Conservation (phyloP, 2,113 vertebrate species). For the Myotis brandtii region DNA sequence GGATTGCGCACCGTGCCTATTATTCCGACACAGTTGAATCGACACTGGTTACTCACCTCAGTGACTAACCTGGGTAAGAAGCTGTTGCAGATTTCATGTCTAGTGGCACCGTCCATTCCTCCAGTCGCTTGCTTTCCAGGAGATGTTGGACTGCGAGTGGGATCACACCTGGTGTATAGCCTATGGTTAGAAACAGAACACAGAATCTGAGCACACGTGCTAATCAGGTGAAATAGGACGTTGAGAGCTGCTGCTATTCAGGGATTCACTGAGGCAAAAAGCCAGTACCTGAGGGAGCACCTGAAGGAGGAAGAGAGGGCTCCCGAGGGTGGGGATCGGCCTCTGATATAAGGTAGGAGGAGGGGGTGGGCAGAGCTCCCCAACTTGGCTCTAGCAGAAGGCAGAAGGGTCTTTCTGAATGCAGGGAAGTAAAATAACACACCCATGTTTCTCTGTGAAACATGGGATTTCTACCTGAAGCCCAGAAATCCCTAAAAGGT, state of each 20-base stretch:
- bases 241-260: neutral
- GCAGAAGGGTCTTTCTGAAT: neutral
- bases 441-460: neutral
- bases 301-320: neutral
- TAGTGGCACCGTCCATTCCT: rapidly evolving
- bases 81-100: neutral
- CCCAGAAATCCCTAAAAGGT: neutral
- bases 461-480: neutral
- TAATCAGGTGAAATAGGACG: neutral
- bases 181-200: neutral
- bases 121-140: neutral
- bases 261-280: neutral
- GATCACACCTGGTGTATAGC: neutral
- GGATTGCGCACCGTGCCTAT: neutral
- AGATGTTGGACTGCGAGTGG: neutral
- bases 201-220: neutral
- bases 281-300: neutral
- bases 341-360: neutral
- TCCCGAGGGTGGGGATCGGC: neutral
- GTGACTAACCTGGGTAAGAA: neutral
- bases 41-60: neutral
- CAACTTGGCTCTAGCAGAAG: neutral
- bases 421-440: neutral
- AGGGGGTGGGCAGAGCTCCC: neutral
- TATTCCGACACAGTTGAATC: neutral